Evolutionary conservation across 2,113 vertebrate genomes (phyloP).

Genomic region (Callocephalon fimbriatum): DNA sequence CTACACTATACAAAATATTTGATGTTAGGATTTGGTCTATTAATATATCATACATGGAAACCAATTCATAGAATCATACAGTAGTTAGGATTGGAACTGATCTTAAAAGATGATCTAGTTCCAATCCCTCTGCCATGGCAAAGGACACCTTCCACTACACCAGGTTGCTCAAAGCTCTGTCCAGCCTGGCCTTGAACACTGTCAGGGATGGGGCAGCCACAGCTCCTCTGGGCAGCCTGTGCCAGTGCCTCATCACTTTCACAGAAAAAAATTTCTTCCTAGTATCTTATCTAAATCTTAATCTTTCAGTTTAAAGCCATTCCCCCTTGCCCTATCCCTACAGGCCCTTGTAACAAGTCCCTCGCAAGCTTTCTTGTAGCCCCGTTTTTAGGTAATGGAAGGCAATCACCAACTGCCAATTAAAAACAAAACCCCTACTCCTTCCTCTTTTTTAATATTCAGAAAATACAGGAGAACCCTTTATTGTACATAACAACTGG

Average conservation of each 20-base stretch:
- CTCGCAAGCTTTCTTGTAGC: neutral
- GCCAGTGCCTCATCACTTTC: no score
- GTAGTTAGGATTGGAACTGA: neutral
- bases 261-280: no score
- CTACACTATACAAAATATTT: neutral
- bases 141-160: neutral
- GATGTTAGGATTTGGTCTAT: neutral
- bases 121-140: neutral
- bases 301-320: no score
- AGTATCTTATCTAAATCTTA: no score
- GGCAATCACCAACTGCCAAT: neutral
- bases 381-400: neutral
- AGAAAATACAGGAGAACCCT: neutral
- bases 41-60: neutral
- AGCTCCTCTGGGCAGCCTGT: no score
- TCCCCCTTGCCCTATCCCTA: no score
- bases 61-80: neutral
- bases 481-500: neutral
- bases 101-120: neutral
- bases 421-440: neutral
- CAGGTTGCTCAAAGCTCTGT: neutral
- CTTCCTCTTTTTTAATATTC: neutral
- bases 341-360: neutral
- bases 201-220: no score
- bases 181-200: neutral